Evolutionary conservation across 35 echinoderm and acorn worm genomes (phyloP).

Genomic region (Apostichopus parvimensis): DNA sequence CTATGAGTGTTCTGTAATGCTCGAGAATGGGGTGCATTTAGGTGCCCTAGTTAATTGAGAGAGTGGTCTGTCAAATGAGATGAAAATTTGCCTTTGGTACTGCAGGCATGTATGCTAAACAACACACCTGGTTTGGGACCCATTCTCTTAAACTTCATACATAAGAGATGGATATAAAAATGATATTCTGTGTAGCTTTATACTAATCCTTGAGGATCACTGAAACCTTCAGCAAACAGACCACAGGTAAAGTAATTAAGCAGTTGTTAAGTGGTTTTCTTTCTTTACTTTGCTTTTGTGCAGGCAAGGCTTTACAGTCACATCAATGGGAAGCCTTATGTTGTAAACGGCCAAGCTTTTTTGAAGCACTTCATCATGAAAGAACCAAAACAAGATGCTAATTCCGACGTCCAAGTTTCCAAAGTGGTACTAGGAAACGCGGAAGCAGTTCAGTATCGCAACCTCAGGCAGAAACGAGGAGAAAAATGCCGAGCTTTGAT

Average conservation of each 20-base stretch:
- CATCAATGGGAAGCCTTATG: slow-evolving; percentile 31
- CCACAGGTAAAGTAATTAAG: neutral
- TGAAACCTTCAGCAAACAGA: neutral
- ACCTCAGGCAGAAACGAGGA: slow-evolving; percentile 14
- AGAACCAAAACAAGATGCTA: neutral
- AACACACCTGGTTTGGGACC: no score
- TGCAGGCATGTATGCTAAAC: no score
- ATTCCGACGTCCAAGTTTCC: slow-evolving; percentile 27
- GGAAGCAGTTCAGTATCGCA: slow-evolving; percentile 2
- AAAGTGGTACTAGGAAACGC: neutral
- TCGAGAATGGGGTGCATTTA: no score
- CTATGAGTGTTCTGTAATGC: no score
- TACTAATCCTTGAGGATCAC: neutral
- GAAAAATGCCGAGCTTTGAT: neutral
- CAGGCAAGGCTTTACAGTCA: slow-evolving; percentile 3
- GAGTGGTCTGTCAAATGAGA: no score
- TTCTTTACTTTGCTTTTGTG: neutral
- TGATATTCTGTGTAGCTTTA: neutral
- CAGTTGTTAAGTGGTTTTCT: neutral
- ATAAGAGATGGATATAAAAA: neutral
- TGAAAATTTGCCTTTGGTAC: no score
- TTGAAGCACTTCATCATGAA: neutral
- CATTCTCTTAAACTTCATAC: neutral
- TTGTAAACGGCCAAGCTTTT: neutral
- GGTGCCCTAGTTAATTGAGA: no score